These are phyloP conservation scores for Rhopilema esculentum DNA, from an alignment of 30 jellyfish, hydroid and myxozoan species.

Conservation along the genomic window DNA sequence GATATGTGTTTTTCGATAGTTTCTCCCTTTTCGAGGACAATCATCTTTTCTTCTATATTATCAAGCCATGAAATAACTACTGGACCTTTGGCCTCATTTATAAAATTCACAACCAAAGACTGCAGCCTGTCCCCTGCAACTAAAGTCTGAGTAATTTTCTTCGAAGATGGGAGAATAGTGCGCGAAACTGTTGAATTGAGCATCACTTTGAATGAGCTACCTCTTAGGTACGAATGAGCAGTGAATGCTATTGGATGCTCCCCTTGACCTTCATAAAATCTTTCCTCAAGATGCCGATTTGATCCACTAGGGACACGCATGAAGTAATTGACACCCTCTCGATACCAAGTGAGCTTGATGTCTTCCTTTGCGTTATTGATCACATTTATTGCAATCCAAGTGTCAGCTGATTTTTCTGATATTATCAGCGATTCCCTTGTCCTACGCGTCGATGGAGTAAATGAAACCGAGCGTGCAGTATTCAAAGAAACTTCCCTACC, in stretches of 20 bases:
- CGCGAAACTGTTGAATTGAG: conserved; percentile 4
- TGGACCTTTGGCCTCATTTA: conserved; percentile 45
- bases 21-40: conserved; percentile 22
- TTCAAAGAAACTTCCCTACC: conserved; percentile 22
- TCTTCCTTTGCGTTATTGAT: conserved; percentile 60
- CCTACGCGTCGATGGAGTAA: conserved; percentile 32
- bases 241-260: conserved; percentile 32
- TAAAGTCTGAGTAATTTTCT: not conserved
- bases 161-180: conserved; percentile 1
- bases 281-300: not conserved
- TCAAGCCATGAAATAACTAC: conserved; percentile 48
- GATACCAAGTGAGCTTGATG: conserved; percentile 55
- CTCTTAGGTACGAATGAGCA: conserved; percentile 40
- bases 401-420: not conserved
- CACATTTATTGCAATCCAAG: conserved; percentile 13
- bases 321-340: conserved; percentile 22
- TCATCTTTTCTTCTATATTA: not conserved
- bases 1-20: not conserved
- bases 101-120: conserved; percentile 11
- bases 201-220: not conserved
- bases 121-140: conserved; percentile 29
- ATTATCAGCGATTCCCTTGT: not conserved
- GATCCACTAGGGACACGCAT: conserved; percentile 44
- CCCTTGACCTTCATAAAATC: conserved; percentile 26
- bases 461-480: not conserved